These are phyloP conservation scores for Eumerus sabulonum DNA, from an alignment of 2,888 invertebrate species.

Conservation along the genomic window DNA sequence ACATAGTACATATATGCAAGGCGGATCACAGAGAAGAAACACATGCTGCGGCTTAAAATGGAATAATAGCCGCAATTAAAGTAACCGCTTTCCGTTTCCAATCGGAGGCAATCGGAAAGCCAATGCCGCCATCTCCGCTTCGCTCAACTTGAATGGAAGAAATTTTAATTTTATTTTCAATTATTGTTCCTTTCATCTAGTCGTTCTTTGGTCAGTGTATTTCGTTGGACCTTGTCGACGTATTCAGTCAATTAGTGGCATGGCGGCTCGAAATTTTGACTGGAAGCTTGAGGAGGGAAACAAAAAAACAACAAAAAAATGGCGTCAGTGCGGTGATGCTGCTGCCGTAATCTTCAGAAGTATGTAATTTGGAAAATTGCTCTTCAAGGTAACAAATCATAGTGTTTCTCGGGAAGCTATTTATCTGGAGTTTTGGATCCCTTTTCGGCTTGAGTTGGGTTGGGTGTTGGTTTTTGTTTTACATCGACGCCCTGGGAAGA, in stretches of 20 bases:
- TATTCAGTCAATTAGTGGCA: slow-evolving; percentile 56
- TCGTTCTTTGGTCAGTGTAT: slow-evolving; percentile 12
- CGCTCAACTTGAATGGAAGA: neutral
- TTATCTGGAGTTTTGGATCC: no score
- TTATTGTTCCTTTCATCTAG: slow-evolving; percentile 4
- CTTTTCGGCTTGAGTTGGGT: no score
- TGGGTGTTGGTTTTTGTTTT: no score
- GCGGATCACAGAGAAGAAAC: neutral
- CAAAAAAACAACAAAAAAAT: slow-evolving; percentile 50
- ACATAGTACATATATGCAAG: neutral
- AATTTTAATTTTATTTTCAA: slow-evolving; percentile 21
- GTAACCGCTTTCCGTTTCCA: slow-evolving; percentile 65
- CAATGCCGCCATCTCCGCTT: neutral
- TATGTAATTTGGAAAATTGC: no score
- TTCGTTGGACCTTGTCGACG: slow-evolving; percentile 21
- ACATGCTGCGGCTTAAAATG: slow-evolving; percentile 49
- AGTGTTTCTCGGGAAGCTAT: no score
- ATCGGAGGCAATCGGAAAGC: slow-evolving; percentile 36
- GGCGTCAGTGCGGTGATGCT: neutral
- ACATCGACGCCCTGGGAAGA: no score
- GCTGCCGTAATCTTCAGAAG: no score
- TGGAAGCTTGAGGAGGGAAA: slow-evolving; percentile 17
- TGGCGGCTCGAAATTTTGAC: slow-evolving; percentile 21
- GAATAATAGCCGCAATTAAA: slow-evolving; percentile 65
- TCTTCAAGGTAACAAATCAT: no score